These are phyloP conservation scores for Carterocephalus palaemon DNA, from an alignment of 2,888 invertebrate species.

Conservation along the genomic window DNA sequence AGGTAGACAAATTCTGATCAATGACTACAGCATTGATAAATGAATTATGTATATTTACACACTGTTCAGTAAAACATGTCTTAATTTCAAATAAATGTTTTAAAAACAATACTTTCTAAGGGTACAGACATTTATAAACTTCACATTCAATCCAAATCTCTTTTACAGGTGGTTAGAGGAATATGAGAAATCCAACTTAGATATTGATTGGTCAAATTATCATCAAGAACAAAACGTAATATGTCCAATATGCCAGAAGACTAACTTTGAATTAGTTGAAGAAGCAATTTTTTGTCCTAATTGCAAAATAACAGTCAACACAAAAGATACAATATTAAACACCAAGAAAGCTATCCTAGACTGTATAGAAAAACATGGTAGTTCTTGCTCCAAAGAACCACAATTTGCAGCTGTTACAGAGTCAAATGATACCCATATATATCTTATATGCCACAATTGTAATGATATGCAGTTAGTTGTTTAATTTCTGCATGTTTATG, in stretches of 20 bases:
- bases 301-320: constrained; percentile 56
- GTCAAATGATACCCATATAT: constrained; percentile 54
- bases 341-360: constrained; percentile 48
- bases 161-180: constrained; percentile 61
- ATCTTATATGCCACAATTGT: constrained; percentile 61
- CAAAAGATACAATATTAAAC: constrained; percentile 45
- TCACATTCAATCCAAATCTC: constrained; percentile 1
- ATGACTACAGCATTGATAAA: no score
- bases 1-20: no score
- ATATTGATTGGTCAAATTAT: constrained; percentile 60
- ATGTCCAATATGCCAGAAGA: constrained; percentile 75
- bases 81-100: no score
- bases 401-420: constrained; percentile 56
- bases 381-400: constrained; percentile 44
- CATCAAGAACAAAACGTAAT: constrained; percentile 62
- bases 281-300: constrained; percentile 45
- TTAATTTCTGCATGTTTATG: constrained; percentile 29
- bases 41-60: no score
- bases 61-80: no score
- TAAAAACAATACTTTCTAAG: no score
- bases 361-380: constrained; percentile 52
- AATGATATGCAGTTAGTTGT: constrained; percentile 54
- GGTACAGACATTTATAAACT: no score
- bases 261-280: constrained; percentile 45
- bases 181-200: constrained; percentile 61